Base-by-base conservation (phyloP, 2,888 invertebrate genomes). In the Rutpela maculata region DNA sequence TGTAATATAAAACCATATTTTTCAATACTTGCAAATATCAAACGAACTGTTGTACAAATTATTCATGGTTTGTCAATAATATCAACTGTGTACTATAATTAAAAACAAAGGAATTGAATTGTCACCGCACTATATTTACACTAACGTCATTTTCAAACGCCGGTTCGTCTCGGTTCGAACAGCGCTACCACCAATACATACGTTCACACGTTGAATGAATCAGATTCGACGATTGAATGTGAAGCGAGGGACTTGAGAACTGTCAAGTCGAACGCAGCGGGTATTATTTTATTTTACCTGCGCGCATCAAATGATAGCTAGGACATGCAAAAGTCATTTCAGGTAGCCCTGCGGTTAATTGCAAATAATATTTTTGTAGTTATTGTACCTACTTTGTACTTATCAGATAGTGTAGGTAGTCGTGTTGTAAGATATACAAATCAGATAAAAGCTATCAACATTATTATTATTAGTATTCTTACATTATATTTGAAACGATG, bases 91-190 rank as follows among this genome's bases (percentile, higher is more conserved):
- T 50, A n/a, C 15, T 50, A 55, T 55, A 55, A 18, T 31, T 22
- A 72, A 72, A 62, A 72, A 72, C 72, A 63, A 72, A 70, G 70
- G 31, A 70, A 60, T 26, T 43, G 43, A 70, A 70, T 35, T 70
- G 70, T 70, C 70, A 70, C 70, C 72, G 72, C 72, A 62, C 63
- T 72, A 55, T 72, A 63, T 72, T 72, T 72, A 72, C 72, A 72
- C 72, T 72, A 38, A 60, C 65, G 67, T 67, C 59, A 72, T 55
- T 55, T 50, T 72, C 55, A 63, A 72, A 72, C 35, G 72, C 72
- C 72, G 63, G 72, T 50, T 60, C 70, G 70, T 55, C 55, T 59
- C 7, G 15, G 38, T 17, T 55, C 43, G 50, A 18, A 12, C 31
- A 12, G 11, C 17, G 19, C 22, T 15, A 26, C 72, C 10, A 35